These are phyloP conservation scores for Pristionchus maxplancki DNA, from an alignment of 2,888 invertebrate species.

Conservation along the genomic window DNA sequence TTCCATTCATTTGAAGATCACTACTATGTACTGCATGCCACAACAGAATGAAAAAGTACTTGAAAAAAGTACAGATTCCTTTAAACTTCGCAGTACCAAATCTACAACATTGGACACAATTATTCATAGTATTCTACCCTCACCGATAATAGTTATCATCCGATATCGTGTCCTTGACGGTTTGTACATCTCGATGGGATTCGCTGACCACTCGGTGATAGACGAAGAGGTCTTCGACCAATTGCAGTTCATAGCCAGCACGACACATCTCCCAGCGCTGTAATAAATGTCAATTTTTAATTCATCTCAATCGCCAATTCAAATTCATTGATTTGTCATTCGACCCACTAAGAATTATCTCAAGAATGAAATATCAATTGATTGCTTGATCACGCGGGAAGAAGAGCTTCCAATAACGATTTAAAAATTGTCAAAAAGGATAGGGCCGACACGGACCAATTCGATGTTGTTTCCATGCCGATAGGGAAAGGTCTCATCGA, in stretches of 20 bases:
- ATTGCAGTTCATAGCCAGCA: slow-evolving; percentile 57
- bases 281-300: background rate
- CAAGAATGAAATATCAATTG: no score
- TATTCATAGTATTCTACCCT: no score
- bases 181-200: background rate
- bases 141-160: slow-evolving; percentile 4
- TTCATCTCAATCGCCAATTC: background rate
- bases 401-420: no score
- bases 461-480: slow-evolving; percentile 60
- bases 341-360: no score
- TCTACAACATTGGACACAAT: no score
- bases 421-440: no score
- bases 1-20: background rate
- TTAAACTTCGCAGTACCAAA: no score
- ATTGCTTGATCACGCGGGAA: no score
- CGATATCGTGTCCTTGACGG: background rate
- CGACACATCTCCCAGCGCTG: slow-evolving; percentile 66
- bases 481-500: slow-evolving; percentile 58
- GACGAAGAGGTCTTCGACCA: slow-evolving; percentile 62
- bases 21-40: background rate
- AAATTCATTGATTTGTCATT: background rate
- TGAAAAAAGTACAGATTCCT: no score
- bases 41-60: no score
- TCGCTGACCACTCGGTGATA: slow-evolving; percentile 53
- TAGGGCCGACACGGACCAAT: no score